Evolutionary conservation across 2,797 vertebrate species (phyloP).

Genomic region (Rhodeus uyekii): DNA sequence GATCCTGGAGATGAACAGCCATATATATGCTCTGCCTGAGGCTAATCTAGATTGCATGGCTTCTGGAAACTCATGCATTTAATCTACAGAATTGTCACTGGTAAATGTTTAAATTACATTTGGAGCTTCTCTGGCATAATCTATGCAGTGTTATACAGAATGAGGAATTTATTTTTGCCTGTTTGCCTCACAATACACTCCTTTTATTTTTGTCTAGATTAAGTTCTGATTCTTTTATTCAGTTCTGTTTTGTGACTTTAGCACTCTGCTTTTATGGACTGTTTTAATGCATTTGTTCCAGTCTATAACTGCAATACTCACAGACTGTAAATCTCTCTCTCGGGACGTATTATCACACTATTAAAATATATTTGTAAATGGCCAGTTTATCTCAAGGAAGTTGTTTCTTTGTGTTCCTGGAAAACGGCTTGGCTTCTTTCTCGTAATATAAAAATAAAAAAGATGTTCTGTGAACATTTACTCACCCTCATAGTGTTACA

Average conservation of each 20-base stretch:
- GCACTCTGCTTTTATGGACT: background rate
- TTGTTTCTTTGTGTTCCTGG: background rate
- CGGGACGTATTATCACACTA: background rate
- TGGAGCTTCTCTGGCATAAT: background rate
- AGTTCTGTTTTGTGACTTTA: background rate
- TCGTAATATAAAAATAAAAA: background rate
- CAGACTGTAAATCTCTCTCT: slow-evolving; percentile 2
- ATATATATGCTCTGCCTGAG: slow-evolving; percentile 32
- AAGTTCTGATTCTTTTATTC: background rate
- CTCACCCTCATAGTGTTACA: background rate
- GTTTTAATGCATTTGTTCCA: slow-evolving; percentile 14
- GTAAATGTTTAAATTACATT: background rate
- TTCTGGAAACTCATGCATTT: slow-evolving; percentile 40
- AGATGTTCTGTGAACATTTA: background rate
- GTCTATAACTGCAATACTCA: background rate
- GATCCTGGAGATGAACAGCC: slow-evolving; percentile 8
- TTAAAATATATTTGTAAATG: slow-evolving; percentile 21
- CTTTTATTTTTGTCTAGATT: background rate
- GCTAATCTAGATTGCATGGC: slow-evolving; percentile 50
- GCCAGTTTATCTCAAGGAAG: background rate
- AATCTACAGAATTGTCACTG: background rate
- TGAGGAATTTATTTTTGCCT: background rate
- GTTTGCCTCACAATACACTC: background rate
- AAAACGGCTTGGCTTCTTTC: background rate
- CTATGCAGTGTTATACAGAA: background rate